Percentiles rank a stretch among this genome's conserved stretches.
These are phyloP conservation scores for Drosophila mayri DNA, from an alignment of 1,140 invertebrate genomes.

Conservation along the genomic window DNA sequence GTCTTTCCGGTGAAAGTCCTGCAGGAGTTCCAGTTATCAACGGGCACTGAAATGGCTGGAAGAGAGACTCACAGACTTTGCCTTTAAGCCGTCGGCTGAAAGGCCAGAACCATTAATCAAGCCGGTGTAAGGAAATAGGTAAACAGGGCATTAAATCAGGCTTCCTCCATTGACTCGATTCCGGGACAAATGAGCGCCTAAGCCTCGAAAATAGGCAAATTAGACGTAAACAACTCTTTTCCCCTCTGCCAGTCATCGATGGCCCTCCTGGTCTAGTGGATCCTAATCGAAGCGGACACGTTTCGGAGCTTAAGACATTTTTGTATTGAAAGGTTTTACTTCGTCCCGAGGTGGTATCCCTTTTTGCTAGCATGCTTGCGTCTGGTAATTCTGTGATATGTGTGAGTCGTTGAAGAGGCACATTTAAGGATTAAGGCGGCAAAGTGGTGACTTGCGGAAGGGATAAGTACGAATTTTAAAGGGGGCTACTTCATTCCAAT, in stretches of 20 bases:
- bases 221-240: constrained; percentile 70
- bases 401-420: constrained; percentile 10
- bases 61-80: not conserved
- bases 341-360: not conserved
- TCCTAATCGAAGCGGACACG: constrained; percentile 50
- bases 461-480: not conserved
- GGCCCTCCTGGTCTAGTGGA: constrained; percentile 28
- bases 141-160: constrained; percentile 67
- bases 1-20: constrained; percentile 30
- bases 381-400: constrained; percentile 11
- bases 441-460: constrained; percentile 1
- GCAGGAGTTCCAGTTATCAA: constrained; percentile 16
- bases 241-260: constrained; percentile 46
- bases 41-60: constrained; percentile 3
- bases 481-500: not conserved
- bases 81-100: constrained; percentile 14
- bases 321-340: constrained; percentile 24
- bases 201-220: constrained; percentile 70
- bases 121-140: constrained; percentile 39
- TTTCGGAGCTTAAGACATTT: constrained; percentile 54
- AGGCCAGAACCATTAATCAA: constrained; percentile 55
- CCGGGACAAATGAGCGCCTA: constrained; percentile 64
- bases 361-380: constrained; percentile 14
- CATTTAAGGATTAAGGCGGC: constrained; percentile 15
- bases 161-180: constrained; percentile 15